These are phyloP conservation scores for Mesaphorura yosii DNA, from an alignment of 1,140 invertebrate species.

Conservation along the genomic window DNA sequence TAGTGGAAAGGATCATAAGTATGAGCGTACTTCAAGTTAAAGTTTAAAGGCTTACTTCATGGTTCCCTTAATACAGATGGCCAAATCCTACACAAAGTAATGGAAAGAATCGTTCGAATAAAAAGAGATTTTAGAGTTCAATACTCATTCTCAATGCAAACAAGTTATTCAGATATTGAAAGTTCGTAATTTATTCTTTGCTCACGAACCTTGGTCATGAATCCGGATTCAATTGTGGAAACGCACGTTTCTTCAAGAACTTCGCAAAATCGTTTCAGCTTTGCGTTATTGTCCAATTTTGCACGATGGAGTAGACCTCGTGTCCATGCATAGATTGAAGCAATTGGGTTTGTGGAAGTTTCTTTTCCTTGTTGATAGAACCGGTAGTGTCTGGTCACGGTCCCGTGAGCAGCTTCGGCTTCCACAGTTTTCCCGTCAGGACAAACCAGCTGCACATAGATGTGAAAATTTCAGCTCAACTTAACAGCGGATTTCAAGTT, in stretches of 20 bases:
- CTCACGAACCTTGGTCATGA: constrained; percentile 99
- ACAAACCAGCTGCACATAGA: too few species aligned
- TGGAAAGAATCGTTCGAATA: too few species aligned
- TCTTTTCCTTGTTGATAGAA: constrained; percentile 91
- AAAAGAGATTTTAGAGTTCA: too few species aligned
- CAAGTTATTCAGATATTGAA: too few species aligned
- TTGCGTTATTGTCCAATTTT: constrained; percentile 75
- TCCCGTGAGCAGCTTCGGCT: constrained; percentile 94
- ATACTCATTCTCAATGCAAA: too few species aligned
- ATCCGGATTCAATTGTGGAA: constrained; percentile 82
- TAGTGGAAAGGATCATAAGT: constrained; percentile 23
- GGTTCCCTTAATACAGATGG: constrained; percentile 93
- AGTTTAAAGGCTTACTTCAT: constrained; percentile 33
- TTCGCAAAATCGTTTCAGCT: constrained; percentile 63
- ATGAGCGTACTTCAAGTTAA: not conserved
- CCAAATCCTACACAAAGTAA: too few species aligned
- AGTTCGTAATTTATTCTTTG: too few species aligned
- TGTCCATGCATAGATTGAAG: constrained; percentile 98
- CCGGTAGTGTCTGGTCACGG: constrained; percentile 88
- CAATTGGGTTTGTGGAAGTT: constrained; percentile 93
- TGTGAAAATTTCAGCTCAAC: too few species aligned
- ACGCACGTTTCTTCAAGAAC: constrained; percentile 82
- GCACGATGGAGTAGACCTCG: constrained; percentile 81
- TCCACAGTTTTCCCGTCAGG: constrained; percentile 96
- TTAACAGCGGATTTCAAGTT: too few species aligned